These are phyloP conservation scores for Sterrhoptilus dennistouni DNA, from an alignment of 2,113 vertebrate genomes.

Conservation along the genomic window DNA sequence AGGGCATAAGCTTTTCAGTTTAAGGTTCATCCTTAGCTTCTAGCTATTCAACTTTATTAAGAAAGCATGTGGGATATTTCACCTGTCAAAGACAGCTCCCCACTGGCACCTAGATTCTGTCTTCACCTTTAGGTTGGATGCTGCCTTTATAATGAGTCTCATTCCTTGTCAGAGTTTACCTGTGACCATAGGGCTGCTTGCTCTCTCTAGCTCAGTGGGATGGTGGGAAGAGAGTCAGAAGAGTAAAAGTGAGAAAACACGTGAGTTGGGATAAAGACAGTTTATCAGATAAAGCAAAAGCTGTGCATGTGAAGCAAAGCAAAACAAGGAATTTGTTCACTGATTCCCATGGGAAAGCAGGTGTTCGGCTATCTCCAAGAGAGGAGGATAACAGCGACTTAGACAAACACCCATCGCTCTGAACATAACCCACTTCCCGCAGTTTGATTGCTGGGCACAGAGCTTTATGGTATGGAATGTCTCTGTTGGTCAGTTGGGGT, in stretches of 20 bases:
- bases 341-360: neutral
- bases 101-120: neutral
- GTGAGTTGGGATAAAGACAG: neutral
- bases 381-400: neutral
- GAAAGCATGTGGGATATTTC: neutral
- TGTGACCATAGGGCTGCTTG: rapidly evolving
- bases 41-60: neutral
- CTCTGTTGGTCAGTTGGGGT: neutral
- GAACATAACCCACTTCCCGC: neutral
- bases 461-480: neutral
- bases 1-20: neutral
- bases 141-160: neutral
- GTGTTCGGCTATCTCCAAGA: neutral
- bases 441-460: neutral
- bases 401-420: neutral
- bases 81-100: neutral
- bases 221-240: neutral
- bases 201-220: neutral
- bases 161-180: neutral
- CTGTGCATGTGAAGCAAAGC: rapidly evolving
- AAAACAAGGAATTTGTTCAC: neutral
- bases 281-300: neutral
- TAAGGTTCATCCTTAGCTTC: neutral
- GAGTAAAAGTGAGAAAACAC: neutral
- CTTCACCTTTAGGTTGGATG: neutral